Evolutionary conservation across 2,888 invertebrate genomes (phyloP).

Genomic region (Zaprionus bogoriensis): DNA sequence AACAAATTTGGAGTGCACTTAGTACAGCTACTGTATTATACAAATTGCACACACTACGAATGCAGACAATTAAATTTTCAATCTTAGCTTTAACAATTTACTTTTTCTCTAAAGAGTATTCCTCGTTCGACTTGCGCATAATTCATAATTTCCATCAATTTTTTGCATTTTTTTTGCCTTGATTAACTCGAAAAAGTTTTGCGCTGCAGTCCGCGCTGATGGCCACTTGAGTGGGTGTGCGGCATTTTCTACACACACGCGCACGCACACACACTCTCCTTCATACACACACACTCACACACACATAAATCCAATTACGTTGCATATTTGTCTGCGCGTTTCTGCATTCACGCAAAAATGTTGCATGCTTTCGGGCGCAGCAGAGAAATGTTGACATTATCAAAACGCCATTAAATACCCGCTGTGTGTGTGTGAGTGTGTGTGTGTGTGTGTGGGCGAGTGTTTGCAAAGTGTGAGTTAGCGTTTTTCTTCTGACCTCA

Average conservation of each 20-base stretch:
- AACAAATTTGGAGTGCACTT: no score
- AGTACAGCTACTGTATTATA: no score
- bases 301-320: conserved; percentile 52
- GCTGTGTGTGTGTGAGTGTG: neutral
- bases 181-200: conserved; percentile 32
- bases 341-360: conserved; percentile 42
- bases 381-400: conserved; percentile 44
- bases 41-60: no score
- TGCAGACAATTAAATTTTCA: no score
- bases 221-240: conserved; percentile 27
- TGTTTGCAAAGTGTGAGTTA: conserved; percentile 22
- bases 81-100: no score
- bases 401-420: conserved; percentile 47
- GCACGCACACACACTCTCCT: conserved; percentile 1
- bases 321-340: conserved; percentile 45
- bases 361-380: conserved; percentile 46
- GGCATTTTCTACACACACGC: conserved; percentile 10
- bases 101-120: neutral
- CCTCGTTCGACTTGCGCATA: neutral
- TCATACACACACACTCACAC: conserved; percentile 3
- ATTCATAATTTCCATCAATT: neutral
- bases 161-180: conserved; percentile 12
- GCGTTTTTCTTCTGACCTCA: conserved; percentile 35
- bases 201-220: conserved; percentile 22
- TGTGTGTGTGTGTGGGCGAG: conserved; percentile 1